Percentiles rank a stretch among this genome's conserved stretches.
These are phyloP conservation scores for Julus scandinavius DNA, from an alignment of 2,888 invertebrate species.

Conservation along the genomic window DNA sequence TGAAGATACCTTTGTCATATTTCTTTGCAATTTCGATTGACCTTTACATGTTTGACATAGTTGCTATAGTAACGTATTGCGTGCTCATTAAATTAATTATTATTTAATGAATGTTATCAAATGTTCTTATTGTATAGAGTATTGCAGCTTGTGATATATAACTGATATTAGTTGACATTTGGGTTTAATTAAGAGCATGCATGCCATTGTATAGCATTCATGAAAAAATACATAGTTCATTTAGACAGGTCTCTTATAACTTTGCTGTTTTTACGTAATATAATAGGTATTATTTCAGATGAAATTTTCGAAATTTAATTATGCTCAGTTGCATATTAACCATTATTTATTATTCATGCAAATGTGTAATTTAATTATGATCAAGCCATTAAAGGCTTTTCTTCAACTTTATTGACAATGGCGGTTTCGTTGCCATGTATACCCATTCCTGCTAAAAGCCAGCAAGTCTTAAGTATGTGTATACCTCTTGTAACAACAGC, in stretches of 20 bases:
- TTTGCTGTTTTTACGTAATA: not conserved
- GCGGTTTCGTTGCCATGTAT: no score
- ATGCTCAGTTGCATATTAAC: no score
- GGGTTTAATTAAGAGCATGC: not conserved
- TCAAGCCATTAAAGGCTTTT: no score
- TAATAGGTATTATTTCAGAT: no score
- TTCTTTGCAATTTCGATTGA: not conserved
- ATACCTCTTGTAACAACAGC: no score
- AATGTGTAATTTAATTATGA: no score
- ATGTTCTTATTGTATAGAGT: not conserved
- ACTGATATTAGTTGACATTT: not conserved
- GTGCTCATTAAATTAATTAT: constrained; percentile 10
- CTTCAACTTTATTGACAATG: no score
- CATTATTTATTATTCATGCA: no score
- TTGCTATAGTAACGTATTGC: not conserved
- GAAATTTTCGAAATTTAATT: no score
- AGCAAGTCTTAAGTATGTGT: no score
- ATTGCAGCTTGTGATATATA: not conserved
- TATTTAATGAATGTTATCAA: constrained; percentile 1
- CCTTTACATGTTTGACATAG: not conserved
- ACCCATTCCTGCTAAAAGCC: no score
- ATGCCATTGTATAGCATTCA: not conserved
- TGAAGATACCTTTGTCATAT: no score
- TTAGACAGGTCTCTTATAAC: not conserved
- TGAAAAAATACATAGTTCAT: not conserved